phyloP scores from a whole-genome alignment of 1,140 invertebrate species.

The Drosophila mayri region DNA sequence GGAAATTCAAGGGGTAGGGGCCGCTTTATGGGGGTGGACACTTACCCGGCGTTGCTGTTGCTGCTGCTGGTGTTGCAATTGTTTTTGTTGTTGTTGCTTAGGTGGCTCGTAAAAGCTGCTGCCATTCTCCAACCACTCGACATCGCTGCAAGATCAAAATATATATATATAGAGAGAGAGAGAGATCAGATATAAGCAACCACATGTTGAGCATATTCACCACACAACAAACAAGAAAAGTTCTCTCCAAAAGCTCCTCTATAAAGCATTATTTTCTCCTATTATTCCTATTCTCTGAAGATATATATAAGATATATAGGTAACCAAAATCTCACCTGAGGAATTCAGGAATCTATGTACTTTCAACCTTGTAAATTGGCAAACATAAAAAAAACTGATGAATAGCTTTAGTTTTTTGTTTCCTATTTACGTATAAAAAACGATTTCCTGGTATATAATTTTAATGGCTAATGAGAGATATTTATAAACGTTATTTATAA shows the following conservation, averaged over 20 bases:
- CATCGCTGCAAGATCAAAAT: constrained; percentile 67
- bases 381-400: background rate
- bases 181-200: constrained; percentile 44
- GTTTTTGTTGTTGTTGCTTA: constrained; percentile 55
- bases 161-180: constrained; percentile 15
- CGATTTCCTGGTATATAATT: background rate
- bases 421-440: constrained; percentile 23
- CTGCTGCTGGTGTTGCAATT: constrained; percentile 51
- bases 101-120: constrained; percentile 73
- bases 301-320: background rate
- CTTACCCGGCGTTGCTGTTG: constrained; percentile 66
- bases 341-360: constrained; percentile 3
- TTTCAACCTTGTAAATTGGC: background rate
- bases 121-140: constrained; percentile 74
- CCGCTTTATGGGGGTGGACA: constrained; percentile 25
- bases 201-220: constrained; percentile 77
- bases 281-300: background rate
- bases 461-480: background rate
- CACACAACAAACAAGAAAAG: constrained; percentile 69
- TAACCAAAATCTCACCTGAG: constrained; percentile 10
- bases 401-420: background rate
- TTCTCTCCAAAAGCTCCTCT: constrained; percentile 27
- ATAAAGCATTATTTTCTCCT: background rate
- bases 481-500: background rate
- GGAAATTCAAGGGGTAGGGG: constrained; percentile 5